Conservation (phyloP, 2,888 invertebrate genomes). For the Antheraea yamamai region DNA sequence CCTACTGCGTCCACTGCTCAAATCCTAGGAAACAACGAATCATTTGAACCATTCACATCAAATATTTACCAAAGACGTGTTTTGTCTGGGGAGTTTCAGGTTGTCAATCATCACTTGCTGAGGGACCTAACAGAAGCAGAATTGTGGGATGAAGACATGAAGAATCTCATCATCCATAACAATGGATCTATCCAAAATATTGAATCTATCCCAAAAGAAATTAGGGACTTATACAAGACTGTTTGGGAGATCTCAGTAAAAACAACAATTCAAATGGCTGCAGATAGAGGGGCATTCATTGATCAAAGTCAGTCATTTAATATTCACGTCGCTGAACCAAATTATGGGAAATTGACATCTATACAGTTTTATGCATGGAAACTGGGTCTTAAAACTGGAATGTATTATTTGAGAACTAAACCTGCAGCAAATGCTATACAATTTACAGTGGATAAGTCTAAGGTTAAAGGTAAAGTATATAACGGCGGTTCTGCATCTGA, state of each 20-base stretch:
- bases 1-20: conserved; percentile 99
- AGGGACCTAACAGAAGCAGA: conserved; percentile 95
- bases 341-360: conserved; percentile 95
- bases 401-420: conserved; percentile 98
- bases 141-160: conserved; percentile 97
- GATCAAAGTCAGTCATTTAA: conserved; percentile 99
- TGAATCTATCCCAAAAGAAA: conserved; percentile 90
- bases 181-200: conserved; percentile 97
- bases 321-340: conserved; percentile 97
- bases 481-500: conserved; percentile 60
- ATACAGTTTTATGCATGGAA: conserved; percentile 99
- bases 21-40: conserved; percentile 99
- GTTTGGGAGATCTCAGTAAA: conserved; percentile 99
- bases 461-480: conserved; percentile 47
- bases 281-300: conserved; percentile 98
- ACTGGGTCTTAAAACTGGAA: conserved; percentile 98
- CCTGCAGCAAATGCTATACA: conserved; percentile 98
- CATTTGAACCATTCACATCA: conserved; percentile 98
- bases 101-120: conserved; percentile 97
- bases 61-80: conserved; percentile 98
- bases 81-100: conserved; percentile 96
- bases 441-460: conserved; percentile 96
- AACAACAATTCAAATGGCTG: conserved; percentile 96
- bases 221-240: conserved; percentile 95
- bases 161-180: conserved; percentile 94